Base-by-base conservation (phyloP, 2,888 invertebrate species). In the Drosophila longiperda region DNA sequence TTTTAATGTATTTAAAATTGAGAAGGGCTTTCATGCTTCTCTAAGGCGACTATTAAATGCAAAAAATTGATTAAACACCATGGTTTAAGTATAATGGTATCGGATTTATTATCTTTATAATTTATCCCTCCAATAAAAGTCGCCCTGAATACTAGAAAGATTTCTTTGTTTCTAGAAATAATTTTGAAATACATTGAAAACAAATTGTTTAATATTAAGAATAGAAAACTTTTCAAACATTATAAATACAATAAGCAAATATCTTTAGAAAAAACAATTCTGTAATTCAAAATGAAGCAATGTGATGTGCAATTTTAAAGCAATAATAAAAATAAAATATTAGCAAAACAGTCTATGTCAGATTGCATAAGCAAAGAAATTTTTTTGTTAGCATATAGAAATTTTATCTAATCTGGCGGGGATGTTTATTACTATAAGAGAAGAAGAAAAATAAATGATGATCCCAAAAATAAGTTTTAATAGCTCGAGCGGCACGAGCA, bases 381-480 rank as follows among this genome's bases (percentile, higher is more conserved):
- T 38, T 38, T 33, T 40, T 33, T n/a, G 26, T 40, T 45, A 20
- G 7, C 9, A 32, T 23, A 32, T 42, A 34, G 17, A 54, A 20
- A 1, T 69, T 26, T 45, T 33, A 15, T 50, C 58, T 45, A 23
- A 6, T 40, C 58, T 50, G n/a, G 36, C 26, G n/a, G 38, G 54
- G 58, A 36, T 38, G 50, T 36, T 38, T 64, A 50, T 32, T 17
- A 36, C 17, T 23, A 29, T 8, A 8, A 36, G 23, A 54, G 7
- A 26, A 26, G 26, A 3, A 26, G 11, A 26, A 32, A 26, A 26
- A 23, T 32, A 49, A 48, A 45, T 32, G 26, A 15, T 50, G 49
- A 57, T 17, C 48, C 45, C 50, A 49, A 73, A 40, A 54, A 57
- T 70, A 15, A 32, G 26, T 52, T 62, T 17, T 32, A 15, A 50